These are phyloP conservation scores for Caenorhabditis macrosperma DNA, from an alignment of 2,888 invertebrate genomes.

Conservation along the genomic window DNA sequence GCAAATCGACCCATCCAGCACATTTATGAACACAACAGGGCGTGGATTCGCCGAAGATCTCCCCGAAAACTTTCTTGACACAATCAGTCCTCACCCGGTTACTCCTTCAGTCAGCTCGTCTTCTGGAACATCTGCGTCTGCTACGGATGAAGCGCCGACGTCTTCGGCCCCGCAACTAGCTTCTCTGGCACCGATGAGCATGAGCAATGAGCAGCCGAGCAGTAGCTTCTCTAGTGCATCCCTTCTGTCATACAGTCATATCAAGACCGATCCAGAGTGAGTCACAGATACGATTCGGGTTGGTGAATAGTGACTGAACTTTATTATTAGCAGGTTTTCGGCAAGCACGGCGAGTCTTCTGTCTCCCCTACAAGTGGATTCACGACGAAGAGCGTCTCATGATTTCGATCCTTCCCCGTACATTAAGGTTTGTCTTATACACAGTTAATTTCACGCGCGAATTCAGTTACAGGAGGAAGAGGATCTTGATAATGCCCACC, in stretches of 20 bases:
- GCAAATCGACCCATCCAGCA: constrained; percentile 75
- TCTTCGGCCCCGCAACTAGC: constrained; percentile 70
- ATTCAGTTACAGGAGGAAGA: no score
- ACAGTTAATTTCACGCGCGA: no score
- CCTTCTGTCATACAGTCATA: constrained; percentile 33
- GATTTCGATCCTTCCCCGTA: constrained; percentile 54
- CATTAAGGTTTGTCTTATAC: no score
- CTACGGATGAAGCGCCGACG: constrained; percentile 24
- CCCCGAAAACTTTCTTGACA: constrained; percentile 79
- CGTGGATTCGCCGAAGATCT: constrained; percentile 74
- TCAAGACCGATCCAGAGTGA: constrained; percentile 46
- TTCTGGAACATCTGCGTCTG: constrained; percentile 3
- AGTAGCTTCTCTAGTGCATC: constrained; percentile 26
- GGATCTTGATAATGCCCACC: constrained; percentile 14
- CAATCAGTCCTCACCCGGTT: constrained; percentile 75
- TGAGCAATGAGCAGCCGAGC: constrained; percentile 58
- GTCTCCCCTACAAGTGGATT: constrained; percentile 73
- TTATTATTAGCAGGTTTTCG: constrained; percentile 27
- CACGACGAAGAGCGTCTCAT: constrained; percentile 36
- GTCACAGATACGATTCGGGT: neutral
- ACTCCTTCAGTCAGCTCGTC: constrained; percentile 38
- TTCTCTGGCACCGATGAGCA: constrained; percentile 73
- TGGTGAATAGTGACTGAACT: neutral
- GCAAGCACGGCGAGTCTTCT: constrained; percentile 73
- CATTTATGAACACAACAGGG: constrained; percentile 61